Evolutionary conservation across 2,888 invertebrate genomes (phyloP), one percentile per base, ranked within the genome.

Genomic region (Temnothorax ravouxi): DNA sequence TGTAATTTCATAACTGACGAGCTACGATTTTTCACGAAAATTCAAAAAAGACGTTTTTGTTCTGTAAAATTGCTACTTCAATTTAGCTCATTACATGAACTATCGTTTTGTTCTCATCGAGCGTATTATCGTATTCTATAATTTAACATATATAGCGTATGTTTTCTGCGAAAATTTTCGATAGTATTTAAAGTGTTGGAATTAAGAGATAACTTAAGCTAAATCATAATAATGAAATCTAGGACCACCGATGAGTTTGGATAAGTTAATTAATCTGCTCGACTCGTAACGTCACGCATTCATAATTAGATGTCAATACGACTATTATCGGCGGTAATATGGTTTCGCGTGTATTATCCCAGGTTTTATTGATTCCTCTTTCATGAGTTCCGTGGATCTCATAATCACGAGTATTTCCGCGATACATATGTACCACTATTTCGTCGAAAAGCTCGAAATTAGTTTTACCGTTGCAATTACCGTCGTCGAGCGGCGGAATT

Each of bases 401-500:
- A 34, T 77, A 77, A 77, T 77, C 56, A 54, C 44, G 77, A 29
- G 44, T 18, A 44, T 77, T 77, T 67, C 54, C 66, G 54, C 77
- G 54, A 44, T 54, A 41, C 54, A 21, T 77, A 56, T n/a, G 54
- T 25, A 15, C n/a, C 66, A 6, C 64, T 25, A 47, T 38, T 34
- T n/a, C 77, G 29, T 77, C 54, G 67, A 44, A 77, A 54, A 66
- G 64, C 66, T 41, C 44, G 77, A 77, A 77, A 77, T 77, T 77
- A 77, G 66, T 77, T 77, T 77, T 56, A 77, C 44, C 77, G 67
- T 77, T 29, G 67, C 77, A 66, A 77, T 77, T 77, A 66, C 77
- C 54, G 56, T 77, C 77, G 77, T 44, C 56, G 77, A 44, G 41
- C 41, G 54, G 67, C 44, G 34, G 67, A 77, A 77, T 77, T 77